Conservation (phyloP, 2,797 vertebrate genomes). For the Rhinatrema bivittatum region DNA sequence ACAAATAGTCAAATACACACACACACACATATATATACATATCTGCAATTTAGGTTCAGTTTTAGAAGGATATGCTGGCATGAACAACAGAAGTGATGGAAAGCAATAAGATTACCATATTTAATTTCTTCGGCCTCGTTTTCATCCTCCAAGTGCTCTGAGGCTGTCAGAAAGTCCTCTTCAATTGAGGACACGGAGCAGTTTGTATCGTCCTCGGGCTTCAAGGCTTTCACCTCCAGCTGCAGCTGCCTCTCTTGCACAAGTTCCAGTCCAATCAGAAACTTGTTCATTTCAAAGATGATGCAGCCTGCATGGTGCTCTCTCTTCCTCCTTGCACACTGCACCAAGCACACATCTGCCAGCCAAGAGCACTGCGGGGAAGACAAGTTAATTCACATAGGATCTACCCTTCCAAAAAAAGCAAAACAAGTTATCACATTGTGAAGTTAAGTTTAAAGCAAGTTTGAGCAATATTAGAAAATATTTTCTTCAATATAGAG, state of each 20-base stretch:
- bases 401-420: background rate
- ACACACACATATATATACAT: too few relatives aligned
- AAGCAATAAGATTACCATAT: too few relatives aligned
- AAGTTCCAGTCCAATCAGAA: constrained; percentile 85
- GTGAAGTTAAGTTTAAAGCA: background rate
- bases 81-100: too few relatives aligned
- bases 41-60: too few relatives aligned
- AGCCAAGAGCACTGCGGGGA: constrained; percentile 59
- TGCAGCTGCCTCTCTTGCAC: constrained; percentile 73
- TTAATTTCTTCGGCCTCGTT: constrained; percentile 75
- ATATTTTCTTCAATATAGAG: too few relatives aligned
- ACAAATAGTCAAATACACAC: too few relatives aligned
- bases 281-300: constrained; percentile 93
- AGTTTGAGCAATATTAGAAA: background rate
- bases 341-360: constrained; percentile 83
- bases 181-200: constrained; percentile 93
- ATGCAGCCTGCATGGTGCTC: constrained; percentile 65
- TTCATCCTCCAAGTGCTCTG: constrained; percentile 88
- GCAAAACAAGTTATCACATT: background rate
- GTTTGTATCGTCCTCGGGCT: constrained; percentile 87
- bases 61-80: too few relatives aligned
- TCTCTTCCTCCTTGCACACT: constrained; percentile 63
- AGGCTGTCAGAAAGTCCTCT: constrained; percentile 93
- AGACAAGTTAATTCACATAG: constrained; percentile 17
- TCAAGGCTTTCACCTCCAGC: constrained; percentile 48